A percentile compares a stretch with the other conserved stretches of the same genome.
These are phyloP conservation scores for Chymomyza amoena DNA, from an alignment of 2,888 invertebrate genomes.

Conservation along the genomic window DNA sequence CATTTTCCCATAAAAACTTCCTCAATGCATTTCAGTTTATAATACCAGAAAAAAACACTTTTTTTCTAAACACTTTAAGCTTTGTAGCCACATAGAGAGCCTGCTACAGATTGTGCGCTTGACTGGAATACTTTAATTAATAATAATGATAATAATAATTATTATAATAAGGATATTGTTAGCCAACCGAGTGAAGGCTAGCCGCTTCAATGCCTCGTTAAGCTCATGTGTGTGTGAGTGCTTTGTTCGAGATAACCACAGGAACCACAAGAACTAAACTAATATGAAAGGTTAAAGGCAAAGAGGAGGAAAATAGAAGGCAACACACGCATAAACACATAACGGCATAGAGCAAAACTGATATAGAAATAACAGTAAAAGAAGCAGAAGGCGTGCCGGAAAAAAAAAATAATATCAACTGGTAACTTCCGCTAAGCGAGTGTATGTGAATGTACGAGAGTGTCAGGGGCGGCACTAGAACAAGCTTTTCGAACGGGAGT, in stretches of 20 bases:
- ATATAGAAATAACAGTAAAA: not conserved
- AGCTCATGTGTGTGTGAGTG: not conserved
- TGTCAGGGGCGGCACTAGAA: not conserved
- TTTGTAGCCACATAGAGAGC: not conserved
- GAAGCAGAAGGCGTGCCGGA: not conserved
- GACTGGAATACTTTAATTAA: not conserved
- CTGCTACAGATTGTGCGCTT: not conserved
- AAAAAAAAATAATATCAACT: conserved; percentile 24
- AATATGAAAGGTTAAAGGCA: not conserved
- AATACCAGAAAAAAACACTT: not conserved
- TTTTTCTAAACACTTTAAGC: not conserved
- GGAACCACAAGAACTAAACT: not conserved
- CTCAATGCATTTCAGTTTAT: not conserved
- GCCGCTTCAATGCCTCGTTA: not conserved
- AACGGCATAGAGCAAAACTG: not conserved
- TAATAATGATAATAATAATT: not conserved
- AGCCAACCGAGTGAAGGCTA: not conserved
- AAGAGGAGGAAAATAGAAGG: not conserved
- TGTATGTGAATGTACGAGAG: not conserved
- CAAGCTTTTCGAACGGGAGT: no score
- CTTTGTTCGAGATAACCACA: not conserved
- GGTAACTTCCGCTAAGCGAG: conserved; percentile 21
- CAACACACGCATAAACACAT: not conserved
- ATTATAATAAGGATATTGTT: not conserved
- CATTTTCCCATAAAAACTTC: not conserved